Base-by-base conservation (phyloP, 2,113 vertebrate species). In the Meles meles region DNA sequence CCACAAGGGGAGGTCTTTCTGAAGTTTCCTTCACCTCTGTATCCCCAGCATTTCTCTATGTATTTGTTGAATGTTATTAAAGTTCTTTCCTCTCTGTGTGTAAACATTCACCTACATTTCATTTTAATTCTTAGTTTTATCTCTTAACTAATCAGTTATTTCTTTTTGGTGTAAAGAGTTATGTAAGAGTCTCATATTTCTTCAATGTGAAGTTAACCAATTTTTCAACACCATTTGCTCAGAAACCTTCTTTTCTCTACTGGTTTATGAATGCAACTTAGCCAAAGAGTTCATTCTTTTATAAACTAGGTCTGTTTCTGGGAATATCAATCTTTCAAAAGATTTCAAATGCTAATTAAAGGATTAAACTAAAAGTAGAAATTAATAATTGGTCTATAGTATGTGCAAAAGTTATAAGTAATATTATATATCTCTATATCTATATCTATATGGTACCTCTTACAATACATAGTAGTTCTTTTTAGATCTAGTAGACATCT, bases 111-210 rank as follows among this genome's bases (percentile, higher is more conserved):
- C 2, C 0, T 90, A 37, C 6, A 52, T 63, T 82, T 83, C 23
- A 72, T 79, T 85, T 83, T n/a, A 86, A 92, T 47, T 76, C 76
- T 88, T 92, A n/a, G 13, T 37, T 88, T 49, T 69, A 52, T 23
- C 1, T 67, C 86, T 90, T 63, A 79, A n/a, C 69, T n/a, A 61
- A 86, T 67, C 6, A 65, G 63, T 89, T 86, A 59, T 74, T 92
- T 34, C 61, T 81, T 85, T 85, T 57, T 85, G 6, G 7, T 42
- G 0, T 55, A 63, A 91, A 1, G 23, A 55, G 4, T 39, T 63
- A 83, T 15, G 1, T 93, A 61, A 85, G 2, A 77, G 7, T 49
- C 11, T 29, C 12, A 31, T 42, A 80, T 44, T 93, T 88, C 20
- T 63, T 95, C 69, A 88, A 77, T 86, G 6, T 59, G 23, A 9